phyloP scores from a whole-genome alignment of 2,113 vertebrate species.

The Macrotus californicus region DNA sequence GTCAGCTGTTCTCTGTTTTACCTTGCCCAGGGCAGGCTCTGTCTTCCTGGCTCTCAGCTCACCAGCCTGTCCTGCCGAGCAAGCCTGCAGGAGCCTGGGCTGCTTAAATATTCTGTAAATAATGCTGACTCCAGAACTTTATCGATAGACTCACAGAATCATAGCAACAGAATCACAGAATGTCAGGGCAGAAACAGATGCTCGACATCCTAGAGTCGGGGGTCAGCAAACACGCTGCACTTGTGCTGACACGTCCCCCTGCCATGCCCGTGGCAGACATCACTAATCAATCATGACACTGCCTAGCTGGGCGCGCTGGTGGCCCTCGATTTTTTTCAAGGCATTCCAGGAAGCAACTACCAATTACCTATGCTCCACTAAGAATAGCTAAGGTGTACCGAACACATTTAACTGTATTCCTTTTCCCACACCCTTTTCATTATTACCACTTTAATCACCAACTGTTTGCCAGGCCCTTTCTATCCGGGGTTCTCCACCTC shows the following conservation, averaged over 20 bases:
- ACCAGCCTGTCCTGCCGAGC: not conserved
- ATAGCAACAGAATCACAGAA: slow-evolving; percentile 31
- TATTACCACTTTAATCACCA: not conserved
- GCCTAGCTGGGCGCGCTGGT: slow-evolving; percentile 4
- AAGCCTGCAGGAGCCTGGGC: slow-evolving; percentile 30
- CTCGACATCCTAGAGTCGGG: slow-evolving; percentile 26
- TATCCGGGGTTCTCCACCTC: not conserved
- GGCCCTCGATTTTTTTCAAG: not conserved
- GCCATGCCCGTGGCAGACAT: slow-evolving; percentile 60
- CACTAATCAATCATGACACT: slow-evolving; percentile 66
- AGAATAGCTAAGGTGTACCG: not conserved
- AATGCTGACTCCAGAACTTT: slow-evolving; percentile 64
- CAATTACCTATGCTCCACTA: not conserved
- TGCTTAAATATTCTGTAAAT: slow-evolving; percentile 63
- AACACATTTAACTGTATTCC: not conserved
- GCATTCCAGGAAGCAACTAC: not conserved
- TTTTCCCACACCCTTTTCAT: not conserved
- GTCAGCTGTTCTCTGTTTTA: not conserved
- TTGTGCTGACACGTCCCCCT: not conserved
- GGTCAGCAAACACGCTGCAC: slow-evolving; percentile 43
- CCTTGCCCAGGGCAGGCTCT: not conserved
- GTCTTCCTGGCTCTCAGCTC: slow-evolving; percentile 13
- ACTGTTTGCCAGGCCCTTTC: not conserved
- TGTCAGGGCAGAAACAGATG: slow-evolving; percentile 61
- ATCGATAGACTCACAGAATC: slow-evolving; percentile 37